A percentile compares a stretch with the other conserved stretches of the same genome.
Conservation (phyloP, 2,888 invertebrate genomes). For the Baccha elongata region DNA sequence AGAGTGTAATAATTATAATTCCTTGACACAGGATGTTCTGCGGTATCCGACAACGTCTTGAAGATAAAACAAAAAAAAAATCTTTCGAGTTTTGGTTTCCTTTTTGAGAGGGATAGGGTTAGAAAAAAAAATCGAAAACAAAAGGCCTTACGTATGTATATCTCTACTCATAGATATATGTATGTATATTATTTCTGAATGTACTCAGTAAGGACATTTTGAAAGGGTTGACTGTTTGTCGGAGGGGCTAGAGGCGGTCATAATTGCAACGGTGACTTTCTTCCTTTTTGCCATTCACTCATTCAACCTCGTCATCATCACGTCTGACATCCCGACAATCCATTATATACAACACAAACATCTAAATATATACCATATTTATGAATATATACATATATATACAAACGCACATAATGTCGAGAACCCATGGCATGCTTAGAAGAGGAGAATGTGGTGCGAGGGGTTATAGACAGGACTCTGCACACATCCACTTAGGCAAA, state of each 20-base stretch:
- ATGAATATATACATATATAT: slow-evolving; percentile 4
- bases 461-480: slow-evolving; percentile 55
- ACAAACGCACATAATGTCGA: not conserved
- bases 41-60: slow-evolving; percentile 69
- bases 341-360: slow-evolving; percentile 48
- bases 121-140: slow-evolving; percentile 43
- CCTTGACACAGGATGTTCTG: slow-evolving; percentile 70
- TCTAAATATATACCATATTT: not conserved
- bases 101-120: slow-evolving; percentile 37
- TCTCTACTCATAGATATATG: not conserved
- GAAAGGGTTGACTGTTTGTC: slow-evolving; percentile 59
- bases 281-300: slow-evolving; percentile 68
- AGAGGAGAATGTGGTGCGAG: not conserved
- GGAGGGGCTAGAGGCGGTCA: slow-evolving; percentile 59
- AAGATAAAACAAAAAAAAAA: slow-evolving; percentile 54
- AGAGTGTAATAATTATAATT: slow-evolving; percentile 73
- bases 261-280: slow-evolving; percentile 73
- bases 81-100: slow-evolving; percentile 56
- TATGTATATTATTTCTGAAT: slow-evolving; percentile 9
- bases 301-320: slow-evolving; percentile 71
- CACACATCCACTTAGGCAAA: slow-evolving; percentile 74
- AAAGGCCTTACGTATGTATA: slow-evolving; percentile 35
- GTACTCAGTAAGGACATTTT: slow-evolving; percentile 40
- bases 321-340: slow-evolving; percentile 71
- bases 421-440: too few relatives aligned